These are phyloP conservation scores for Drosophila neoperkinsi DNA, from an alignment of 2,888 invertebrate genomes.

Conservation along the genomic window DNA sequence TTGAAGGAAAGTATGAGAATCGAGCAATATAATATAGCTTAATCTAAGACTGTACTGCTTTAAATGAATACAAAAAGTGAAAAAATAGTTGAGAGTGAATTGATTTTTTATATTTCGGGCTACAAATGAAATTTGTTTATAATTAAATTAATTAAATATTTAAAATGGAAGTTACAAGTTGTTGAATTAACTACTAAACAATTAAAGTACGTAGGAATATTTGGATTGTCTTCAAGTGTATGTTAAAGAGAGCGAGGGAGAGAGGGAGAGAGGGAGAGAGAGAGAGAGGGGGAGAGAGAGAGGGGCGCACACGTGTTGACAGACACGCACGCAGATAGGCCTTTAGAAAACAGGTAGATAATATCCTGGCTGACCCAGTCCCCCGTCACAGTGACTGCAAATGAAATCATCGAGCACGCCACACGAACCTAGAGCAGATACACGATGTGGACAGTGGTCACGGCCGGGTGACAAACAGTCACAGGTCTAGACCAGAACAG, in stretches of 20 bases:
- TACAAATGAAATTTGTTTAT: no score
- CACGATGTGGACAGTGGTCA: constrained; percentile 58
- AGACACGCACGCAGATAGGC: constrained; percentile 52
- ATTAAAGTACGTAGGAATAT: not conserved
- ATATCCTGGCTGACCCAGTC: constrained; percentile 14
- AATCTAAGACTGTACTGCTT: not conserved
- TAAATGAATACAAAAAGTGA: no score
- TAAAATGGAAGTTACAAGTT: not conserved
- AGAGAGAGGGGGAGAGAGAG: not conserved
- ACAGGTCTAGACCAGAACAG: constrained; percentile 38
- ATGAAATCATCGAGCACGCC: constrained; percentile 71
- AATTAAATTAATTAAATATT: not conserved
- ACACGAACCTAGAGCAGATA: constrained; percentile 5
- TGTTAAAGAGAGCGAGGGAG: constrained; percentile 1
- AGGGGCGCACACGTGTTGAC: constrained; percentile 42
- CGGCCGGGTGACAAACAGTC: constrained; percentile 68
- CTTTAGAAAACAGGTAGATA: constrained; percentile 26
- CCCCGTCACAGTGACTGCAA: constrained; percentile 49
- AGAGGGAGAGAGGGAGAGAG: not conserved
- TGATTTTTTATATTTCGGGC: no score
- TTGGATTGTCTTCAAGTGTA: constrained; percentile 1
- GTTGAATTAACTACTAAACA: not conserved
- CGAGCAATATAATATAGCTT: fast-evolving
- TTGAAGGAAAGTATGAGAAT: not conserved
- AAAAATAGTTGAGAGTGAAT: no score